Evolutionary conservation across 2,888 invertebrate species (phyloP).

Genomic region (Embidobia sp.): DNA sequence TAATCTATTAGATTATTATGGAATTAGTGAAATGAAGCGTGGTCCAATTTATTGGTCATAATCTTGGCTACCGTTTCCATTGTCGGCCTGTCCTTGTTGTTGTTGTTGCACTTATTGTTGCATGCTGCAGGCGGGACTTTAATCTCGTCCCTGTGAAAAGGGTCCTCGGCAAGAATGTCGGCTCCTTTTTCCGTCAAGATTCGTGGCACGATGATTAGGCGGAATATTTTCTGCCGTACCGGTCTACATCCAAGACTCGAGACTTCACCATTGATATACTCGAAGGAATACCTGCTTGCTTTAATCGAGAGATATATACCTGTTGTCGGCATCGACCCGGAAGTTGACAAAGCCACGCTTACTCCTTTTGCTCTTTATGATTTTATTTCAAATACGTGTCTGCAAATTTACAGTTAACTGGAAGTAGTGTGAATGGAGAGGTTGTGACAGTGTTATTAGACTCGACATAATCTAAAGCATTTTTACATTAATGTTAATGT

Average conservation of each 20-base stretch:
- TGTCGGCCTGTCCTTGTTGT: conserved; percentile 70
- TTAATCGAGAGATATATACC: conserved; percentile 75
- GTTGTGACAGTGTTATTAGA: too few species aligned
- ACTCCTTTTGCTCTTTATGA: conserved; percentile 61
- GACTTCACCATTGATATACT: conserved; percentile 69
- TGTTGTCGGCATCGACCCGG: conserved; percentile 38
- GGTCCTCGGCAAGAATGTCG: conserved; percentile 71
- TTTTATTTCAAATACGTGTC: conserved; percentile 14
- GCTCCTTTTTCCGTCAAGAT: conserved; percentile 74
- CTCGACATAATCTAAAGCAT: too few species aligned
- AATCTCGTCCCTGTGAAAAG: conserved; percentile 72
- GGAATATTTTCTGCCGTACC: conserved; percentile 46
- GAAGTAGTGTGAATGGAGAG: background rate
- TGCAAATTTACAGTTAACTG: conserved; percentile 17
- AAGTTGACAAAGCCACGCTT: conserved; percentile 66
- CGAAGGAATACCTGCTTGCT: conserved; percentile 70
- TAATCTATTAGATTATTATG: conserved; percentile 81
- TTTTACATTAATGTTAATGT: too few species aligned
- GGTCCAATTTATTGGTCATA: conserved; percentile 80
- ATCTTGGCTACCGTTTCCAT: conserved; percentile 74
- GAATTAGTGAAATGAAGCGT: conserved; percentile 81
- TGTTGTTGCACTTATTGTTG: conserved; percentile 69
- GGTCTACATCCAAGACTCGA: conserved; percentile 47
- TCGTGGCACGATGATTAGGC: conserved; percentile 55
- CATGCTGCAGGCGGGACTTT: conserved; percentile 72